Conservation (phyloP, 2,888 invertebrate genomes). For the Spisula subtruncata region DNA sequence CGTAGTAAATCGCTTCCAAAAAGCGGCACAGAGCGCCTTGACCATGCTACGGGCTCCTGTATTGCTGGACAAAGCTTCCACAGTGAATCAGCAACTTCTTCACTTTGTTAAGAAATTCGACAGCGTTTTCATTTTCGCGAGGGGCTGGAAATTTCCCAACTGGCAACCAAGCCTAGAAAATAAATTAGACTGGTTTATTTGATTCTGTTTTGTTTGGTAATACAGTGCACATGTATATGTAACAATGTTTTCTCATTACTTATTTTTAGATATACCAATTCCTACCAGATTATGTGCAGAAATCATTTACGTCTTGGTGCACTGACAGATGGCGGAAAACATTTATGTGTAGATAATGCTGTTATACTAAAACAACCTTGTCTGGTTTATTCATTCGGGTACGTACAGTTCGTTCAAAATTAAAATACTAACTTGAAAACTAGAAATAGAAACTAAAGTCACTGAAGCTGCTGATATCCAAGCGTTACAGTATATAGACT, state of each 20-base stretch:
- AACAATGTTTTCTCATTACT: too few species aligned
- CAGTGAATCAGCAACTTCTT: neutral
- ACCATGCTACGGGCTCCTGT: too few species aligned
- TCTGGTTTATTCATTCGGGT: conserved; percentile 38
- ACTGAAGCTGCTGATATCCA: too few species aligned
- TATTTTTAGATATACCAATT: conserved; percentile 32
- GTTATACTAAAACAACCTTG: conserved; percentile 20
- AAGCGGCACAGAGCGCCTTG: too few species aligned
- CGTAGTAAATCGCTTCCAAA: too few species aligned
- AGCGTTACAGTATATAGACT: too few species aligned
- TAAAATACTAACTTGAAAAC: neutral
- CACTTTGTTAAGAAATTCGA: neutral
- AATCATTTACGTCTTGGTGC: conserved; percentile 14
- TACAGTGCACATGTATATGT: too few species aligned
- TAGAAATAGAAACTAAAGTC: neutral
- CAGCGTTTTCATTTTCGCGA: neutral
- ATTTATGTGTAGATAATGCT: conserved; percentile 7
- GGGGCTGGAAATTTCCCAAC: neutral
- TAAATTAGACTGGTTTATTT: neutral
- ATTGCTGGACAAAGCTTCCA: neutral
- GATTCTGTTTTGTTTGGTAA: too few species aligned
- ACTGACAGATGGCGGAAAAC: conserved; percentile 13
- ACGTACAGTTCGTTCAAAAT: neutral
- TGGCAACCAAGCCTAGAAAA: neutral
- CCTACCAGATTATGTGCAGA: conserved; percentile 30